Evolutionary conservation across 2,113 vertebrate genomes (phyloP), one percentile per base, ranked within the genome.

Genomic region (Neolamprologus tretocephalus): DNA sequence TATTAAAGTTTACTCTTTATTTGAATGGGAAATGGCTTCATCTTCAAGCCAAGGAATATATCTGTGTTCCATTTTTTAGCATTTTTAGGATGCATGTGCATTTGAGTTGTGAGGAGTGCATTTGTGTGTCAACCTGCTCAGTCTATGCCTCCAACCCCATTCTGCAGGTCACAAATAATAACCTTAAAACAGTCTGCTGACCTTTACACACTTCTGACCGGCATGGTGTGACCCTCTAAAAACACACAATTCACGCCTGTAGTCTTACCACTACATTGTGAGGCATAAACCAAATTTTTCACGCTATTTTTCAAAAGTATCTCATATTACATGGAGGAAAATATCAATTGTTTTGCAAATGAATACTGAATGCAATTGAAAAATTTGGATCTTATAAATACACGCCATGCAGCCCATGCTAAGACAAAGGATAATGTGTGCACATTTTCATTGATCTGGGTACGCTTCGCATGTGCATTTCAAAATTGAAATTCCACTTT

Each of bases 121-220:
- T 91, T 93, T 92, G 89, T 73, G 87, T 53, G 68, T 92, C 87
- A 89, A 86, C 55, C 86, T 86, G 85, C 89, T 90, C 54, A 80
- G 85, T 80, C 89, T 88, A 86, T 73, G 90, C 89, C 91, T 91
- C 89, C 85, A 91, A 93, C 92, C 91, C 79, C 75, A 90, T 87
- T 79, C 89, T 71, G 75, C 87, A 95, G 93, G 93, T 93, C 92
- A 92, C 88, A 89, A 84, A 86, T 87, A 90, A 89, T 71, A 90
- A 90, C 89, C 86, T 87, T 78, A 57, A 88, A 89, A 37, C 49
- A 87, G 86, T 89, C 82, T 90, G 84, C 87, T 86, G 80, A 54
- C 47, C 78, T 86, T 53, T 61, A 45, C 19, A 47, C 61, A 71
- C 54, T 78, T 82, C 83, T 78, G 37, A 63, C 85, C 17, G 58